These are phyloP conservation scores for Mobula hypostoma DNA, from an alignment of 2,113 vertebrate species.

Conservation along the genomic window DNA sequence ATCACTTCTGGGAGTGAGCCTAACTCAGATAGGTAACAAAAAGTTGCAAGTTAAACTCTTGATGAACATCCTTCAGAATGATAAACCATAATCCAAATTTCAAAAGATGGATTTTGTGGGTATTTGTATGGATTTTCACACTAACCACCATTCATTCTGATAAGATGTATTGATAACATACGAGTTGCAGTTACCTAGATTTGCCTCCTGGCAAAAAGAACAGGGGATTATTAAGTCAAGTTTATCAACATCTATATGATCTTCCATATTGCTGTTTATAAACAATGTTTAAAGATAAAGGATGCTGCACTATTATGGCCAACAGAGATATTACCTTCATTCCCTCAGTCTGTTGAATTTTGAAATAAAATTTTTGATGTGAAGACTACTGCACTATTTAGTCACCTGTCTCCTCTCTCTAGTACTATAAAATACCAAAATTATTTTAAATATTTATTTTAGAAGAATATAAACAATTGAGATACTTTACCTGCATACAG, in stretches of 20 bases:
- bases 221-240: neutral
- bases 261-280: neutral
- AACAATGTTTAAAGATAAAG: neutral
- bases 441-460: neutral
- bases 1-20: neutral
- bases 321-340: neutral
- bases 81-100: neutral
- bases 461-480: neutral
- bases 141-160: neutral
- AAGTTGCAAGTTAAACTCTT: neutral
- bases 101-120: neutral
- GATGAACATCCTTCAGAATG: neutral
- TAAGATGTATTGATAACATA: neutral
- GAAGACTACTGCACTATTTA: neutral
- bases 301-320: neutral
- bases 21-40: neutral
- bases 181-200: neutral
- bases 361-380: neutral
- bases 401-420: neutral
- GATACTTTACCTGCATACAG: conserved; percentile 62
- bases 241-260: neutral
- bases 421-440: neutral
- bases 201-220: neutral
- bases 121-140: neutral
- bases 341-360: neutral